Evolutionary conservation across 2,888 invertebrate species (phyloP).

Genomic region (Dysmachus trigonus): DNA sequence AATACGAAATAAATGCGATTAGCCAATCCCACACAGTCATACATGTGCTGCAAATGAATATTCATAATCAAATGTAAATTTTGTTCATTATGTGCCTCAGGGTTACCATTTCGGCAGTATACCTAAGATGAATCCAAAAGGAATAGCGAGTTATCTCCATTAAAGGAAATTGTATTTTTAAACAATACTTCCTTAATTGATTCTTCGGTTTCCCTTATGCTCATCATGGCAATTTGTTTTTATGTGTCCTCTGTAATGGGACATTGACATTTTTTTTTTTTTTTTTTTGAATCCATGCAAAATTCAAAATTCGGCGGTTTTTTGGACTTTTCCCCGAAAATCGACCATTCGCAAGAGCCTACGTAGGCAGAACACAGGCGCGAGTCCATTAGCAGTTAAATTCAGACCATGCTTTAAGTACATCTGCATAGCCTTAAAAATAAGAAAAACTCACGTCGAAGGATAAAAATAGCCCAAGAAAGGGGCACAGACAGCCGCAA

Average conservation of each 20-base stretch:
- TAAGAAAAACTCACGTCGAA: slow-evolving; percentile 22
- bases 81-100: neutral
- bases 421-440: slow-evolving; percentile 33
- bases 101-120: neutral
- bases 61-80: neutral
- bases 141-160: neutral
- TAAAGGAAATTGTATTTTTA: neutral
- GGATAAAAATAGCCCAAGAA: slow-evolving; percentile 34
- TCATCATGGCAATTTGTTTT: neutral
- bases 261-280: neutral
- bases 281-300: neutral
- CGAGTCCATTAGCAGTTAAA: slow-evolving; percentile 19
- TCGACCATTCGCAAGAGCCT: neutral
- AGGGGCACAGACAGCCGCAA: slow-evolving; percentile 16
- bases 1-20: neutral
- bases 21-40: neutral
- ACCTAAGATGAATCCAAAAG: neutral
- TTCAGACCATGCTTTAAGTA: slow-evolving; percentile 10
- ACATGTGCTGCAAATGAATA: neutral
- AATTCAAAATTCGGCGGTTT: neutral
- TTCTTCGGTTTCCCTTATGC: neutral
- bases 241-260: neutral
- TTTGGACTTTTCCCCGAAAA: neutral
- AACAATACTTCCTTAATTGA: neutral
- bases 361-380: neutral